Base-by-base conservation (phyloP, 2,797 vertebrate genomes). In the Carcharodon carcharias region DNA sequence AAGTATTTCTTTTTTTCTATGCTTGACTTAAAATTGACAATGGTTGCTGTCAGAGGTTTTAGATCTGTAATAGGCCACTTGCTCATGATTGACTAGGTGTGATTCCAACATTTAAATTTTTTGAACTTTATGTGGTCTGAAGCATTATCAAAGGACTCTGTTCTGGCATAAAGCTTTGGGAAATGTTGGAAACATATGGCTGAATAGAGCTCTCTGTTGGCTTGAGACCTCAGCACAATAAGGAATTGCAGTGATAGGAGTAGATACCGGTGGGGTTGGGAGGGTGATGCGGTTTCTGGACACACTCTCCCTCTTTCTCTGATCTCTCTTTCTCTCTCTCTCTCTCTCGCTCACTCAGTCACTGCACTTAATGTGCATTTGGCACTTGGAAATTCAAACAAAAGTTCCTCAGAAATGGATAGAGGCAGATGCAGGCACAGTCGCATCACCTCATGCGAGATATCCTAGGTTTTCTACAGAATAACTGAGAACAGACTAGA, bases 401-500 rank as follows among this genome's bases (percentile, higher is more conserved):
- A 12, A 5, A 67, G 40, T 45, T 26, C 26, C 40, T 93, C 91
- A 26, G 0, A 67, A 67, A 45, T 11, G 63, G n/a, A 67, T 23
- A 28, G 91, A 31, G 63, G n/a, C 63, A 93, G 91, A 93, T 93
- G 91, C 61, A 67, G 63, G 91, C 91, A 93, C 91, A 93, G 63
- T 93, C 63, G 9, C n/a, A 45, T 93, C 63, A 93, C n/a, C 61
- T 67, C 91, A 93, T 63, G 21, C 28, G 91, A 40, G 91, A 93
- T 93, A 40, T 93, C 91, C 91, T 67, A 65, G 91, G n/a, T 45
- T 93, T 93, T 93, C 63, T 65, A 28, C 91, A 67, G 91, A 67
- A 18, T 45, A 45, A 40, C 61, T 93, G 91, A 93, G 63, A 93
- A 93, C 9, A 67, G 91, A 12, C 11, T 50, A 93, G 63, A 67